Base-by-base conservation (phyloP, 2,113 vertebrate genomes). In the Semicossyphus pulcher region DNA sequence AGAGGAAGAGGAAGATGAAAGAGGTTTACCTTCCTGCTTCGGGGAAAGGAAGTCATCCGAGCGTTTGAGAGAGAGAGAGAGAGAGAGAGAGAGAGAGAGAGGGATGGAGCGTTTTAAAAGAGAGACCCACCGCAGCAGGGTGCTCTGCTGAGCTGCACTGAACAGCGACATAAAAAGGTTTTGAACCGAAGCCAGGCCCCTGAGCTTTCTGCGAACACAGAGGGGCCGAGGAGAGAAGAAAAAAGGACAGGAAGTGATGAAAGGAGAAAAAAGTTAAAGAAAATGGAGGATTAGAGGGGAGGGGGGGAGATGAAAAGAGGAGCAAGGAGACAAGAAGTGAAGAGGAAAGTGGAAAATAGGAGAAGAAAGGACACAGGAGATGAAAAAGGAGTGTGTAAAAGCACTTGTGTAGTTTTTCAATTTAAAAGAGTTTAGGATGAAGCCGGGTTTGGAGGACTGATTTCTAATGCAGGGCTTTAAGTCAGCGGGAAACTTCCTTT, bases 101-200 rank as follows among this genome's bases (percentile, higher is more conserved):
- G 57, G 53, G 44, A 26, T 18, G n/a, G 36, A 58, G 6, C 15
- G 20, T 72, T 78, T 69, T 48, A 36, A 66, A 70, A 37, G 61
- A 54, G 37, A 67, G 70, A 71, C 51, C 68, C 61, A 31, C 51
- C 81, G 47, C 83, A 86, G 81, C 79, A 67, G 84, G 87, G 63
- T 56, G 73, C 76, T 49, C 39, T 32, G 53, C 70, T 62, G 81
- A 69, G 60, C 63, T n/a, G 48, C 26, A 51, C 48, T 44, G 26
- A 81, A 57, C 79, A 37, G 60, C 49, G 21, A 75, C 71, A 81
- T 68, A 74, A 74, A 82, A 83, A 60, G 66, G 60, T 57, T 88
- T 67, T 78, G 73, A 87, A 70, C 64, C 2, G 1, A 9, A 81
- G 67, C 82, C 76, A 48, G 70, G 28, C 41, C 80, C 42, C 52